Evolutionary conservation across 35 echinoderm and acorn worm genomes (phyloP), one percentile per base, ranked within the genome.

Genomic region (Patiria miniata): DNA sequence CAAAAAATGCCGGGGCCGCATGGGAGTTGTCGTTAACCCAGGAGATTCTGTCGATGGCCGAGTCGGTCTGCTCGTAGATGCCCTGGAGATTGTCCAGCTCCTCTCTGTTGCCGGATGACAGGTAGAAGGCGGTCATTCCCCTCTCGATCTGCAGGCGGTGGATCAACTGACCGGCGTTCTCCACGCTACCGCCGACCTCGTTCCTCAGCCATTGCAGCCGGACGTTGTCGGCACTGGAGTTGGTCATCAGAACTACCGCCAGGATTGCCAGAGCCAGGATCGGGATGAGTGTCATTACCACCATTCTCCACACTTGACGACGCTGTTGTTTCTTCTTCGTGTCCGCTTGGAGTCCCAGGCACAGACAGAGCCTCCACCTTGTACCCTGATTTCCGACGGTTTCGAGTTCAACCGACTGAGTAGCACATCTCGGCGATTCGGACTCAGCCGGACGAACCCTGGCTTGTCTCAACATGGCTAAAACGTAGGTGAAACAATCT

Each of bases 141-240:
- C 84, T 58, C 26, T 86, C 84, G 23, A 77, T 78, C 65, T 86
- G 84, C 15, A 86, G 60, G 14, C 47, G 61, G 44, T 86, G 84
- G 14, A 86, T 39, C 65, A 86, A 30, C 8, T 23, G 36, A 10
- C 84, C 84, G 18, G 59, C 36, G 51, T 86, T 61, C 29, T 86
- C 36, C 59, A 76, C 23, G 65, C 61, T 77, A 4, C 34, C 12
- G n/a, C 44, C 26, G 61, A 86, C 40, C 16, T 47, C 18, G 60
- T 38, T 18, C 33, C 65, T 37, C 29, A 77, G 18, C 26, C 9
- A 36, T 10, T 52, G 16, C 21, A 73, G 23, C 47, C 39, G n/a
- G 38, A 18, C 4, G 78, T 44, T 80, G 18, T 40, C 18, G 29
- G 18, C 5, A 2, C 39, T 23, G 9, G 78, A 80, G 18, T 40